These are phyloP conservation scores for Steatornis caripensis DNA, from an alignment of 2,113 vertebrate genomes.

Conservation along the genomic window DNA sequence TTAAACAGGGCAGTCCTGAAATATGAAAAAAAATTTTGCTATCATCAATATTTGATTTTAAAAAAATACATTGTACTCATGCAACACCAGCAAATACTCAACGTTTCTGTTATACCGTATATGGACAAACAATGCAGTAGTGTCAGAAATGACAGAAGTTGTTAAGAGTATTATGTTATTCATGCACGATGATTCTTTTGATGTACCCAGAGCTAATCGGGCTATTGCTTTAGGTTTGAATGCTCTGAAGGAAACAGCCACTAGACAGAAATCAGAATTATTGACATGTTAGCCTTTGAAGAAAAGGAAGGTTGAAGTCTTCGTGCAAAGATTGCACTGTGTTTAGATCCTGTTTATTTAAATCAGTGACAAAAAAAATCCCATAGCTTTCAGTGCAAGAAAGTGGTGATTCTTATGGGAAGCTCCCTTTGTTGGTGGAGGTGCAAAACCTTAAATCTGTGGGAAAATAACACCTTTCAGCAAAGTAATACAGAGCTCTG, in stretches of 20 bases:
- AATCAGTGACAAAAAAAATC: neutral
- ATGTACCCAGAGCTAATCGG: neutral
- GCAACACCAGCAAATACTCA: neutral
- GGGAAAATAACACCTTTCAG: neutral
- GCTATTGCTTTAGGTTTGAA: neutral
- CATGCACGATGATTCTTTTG: neutral
- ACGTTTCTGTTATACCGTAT: fast-evolving
- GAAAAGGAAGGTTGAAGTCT: neutral
- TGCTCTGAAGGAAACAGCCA: neutral
- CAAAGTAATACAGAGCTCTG: neutral
- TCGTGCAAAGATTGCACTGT: neutral
- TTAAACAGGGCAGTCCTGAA: neutral
- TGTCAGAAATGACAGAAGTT: neutral
- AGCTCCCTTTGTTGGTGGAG: neutral
- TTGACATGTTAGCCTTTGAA: neutral
- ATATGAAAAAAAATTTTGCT: neutral
- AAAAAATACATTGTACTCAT: neutral
- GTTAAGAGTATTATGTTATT: neutral
- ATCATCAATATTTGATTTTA: neutral
- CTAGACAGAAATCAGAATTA: neutral
- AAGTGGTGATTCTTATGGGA: neutral
- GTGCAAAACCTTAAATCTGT: neutral
- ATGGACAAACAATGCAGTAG: neutral
- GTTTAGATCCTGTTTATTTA: neutral
- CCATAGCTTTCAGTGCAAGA: neutral